Conservation (phyloP, 2,113 vertebrate species). For the Myotis brandtii region DNA sequence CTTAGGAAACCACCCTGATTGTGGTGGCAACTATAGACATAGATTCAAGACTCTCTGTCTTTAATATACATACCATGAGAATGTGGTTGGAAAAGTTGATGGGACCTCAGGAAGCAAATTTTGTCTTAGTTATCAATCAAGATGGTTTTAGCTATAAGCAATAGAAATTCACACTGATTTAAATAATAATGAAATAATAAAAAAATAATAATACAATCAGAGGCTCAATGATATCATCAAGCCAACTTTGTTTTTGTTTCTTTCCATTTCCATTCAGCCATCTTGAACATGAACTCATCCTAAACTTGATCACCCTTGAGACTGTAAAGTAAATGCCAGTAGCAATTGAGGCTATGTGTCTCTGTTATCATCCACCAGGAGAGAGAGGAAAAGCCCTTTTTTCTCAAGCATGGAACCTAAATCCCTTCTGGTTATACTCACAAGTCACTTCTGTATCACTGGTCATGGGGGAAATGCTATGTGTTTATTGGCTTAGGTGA, state of each 20-base stretch:
- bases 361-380: background rate
- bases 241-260: background rate
- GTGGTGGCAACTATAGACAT: background rate
- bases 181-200: background rate
- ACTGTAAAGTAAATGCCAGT: background rate
- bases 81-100: background rate
- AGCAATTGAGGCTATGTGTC: background rate
- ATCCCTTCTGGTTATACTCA: background rate
- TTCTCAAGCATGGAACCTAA: background rate
- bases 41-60: background rate
- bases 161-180: background rate
- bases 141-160: background rate
- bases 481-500: background rate
- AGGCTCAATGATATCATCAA: background rate
- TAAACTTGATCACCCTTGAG: background rate
- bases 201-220: background rate
- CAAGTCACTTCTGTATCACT: background rate
- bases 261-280: background rate
- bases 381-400: background rate
- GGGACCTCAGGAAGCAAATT: background rate
- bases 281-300: background rate
- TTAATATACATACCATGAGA: background rate
- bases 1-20: background rate
- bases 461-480: background rate
- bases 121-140: background rate